phyloP scores from a whole-genome alignment of 2,888 invertebrate genomes.

The Panzeria rudis region DNA sequence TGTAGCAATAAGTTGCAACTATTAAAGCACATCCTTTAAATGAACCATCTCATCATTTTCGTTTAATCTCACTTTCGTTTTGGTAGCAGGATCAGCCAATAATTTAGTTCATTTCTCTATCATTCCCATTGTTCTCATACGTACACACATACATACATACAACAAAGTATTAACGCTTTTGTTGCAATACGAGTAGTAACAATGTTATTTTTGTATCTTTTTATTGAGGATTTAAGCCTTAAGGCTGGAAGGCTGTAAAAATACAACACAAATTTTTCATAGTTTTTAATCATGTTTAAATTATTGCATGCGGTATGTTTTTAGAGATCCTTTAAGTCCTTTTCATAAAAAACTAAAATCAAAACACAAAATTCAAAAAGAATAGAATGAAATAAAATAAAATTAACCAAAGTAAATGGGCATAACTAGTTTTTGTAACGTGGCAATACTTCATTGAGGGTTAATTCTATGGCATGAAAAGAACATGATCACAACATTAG shows the following conservation, averaged over 20 bases:
- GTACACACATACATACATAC: neutral
- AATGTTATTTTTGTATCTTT: slow-evolving; percentile 52
- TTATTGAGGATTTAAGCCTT: slow-evolving; percentile 77
- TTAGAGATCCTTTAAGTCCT: slow-evolving; percentile 71
- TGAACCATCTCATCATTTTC: slow-evolving; percentile 59
- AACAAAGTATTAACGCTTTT: slow-evolving; percentile 61
- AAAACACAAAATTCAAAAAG: slow-evolving; percentile 60
- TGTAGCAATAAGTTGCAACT: slow-evolving; percentile 61
- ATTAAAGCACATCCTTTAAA: slow-evolving; percentile 37
- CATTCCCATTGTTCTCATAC: slow-evolving; percentile 61
- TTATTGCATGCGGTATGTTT: slow-evolving; percentile 78
- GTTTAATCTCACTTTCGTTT: slow-evolving; percentile 74
- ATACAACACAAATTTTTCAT: slow-evolving; percentile 77
- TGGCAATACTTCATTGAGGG: slow-evolving; percentile 64
- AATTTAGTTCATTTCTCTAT: slow-evolving; percentile 73
- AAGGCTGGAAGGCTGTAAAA: slow-evolving; percentile 82
- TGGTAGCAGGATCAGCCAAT: slow-evolving; percentile 76
- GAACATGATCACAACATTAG: slow-evolving; percentile 63
- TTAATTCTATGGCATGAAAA: slow-evolving; percentile 59
- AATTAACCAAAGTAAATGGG: slow-evolving; percentile 77
- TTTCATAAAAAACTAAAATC: slow-evolving; percentile 68
- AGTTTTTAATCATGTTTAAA: slow-evolving; percentile 83
- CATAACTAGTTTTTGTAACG: slow-evolving; percentile 77
- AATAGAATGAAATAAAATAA: slow-evolving; percentile 47
- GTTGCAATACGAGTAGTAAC: slow-evolving; percentile 30